Evolutionary conservation across 1,140 invertebrate species (phyloP).

Genomic region (Protaetia brevitarsis): DNA sequence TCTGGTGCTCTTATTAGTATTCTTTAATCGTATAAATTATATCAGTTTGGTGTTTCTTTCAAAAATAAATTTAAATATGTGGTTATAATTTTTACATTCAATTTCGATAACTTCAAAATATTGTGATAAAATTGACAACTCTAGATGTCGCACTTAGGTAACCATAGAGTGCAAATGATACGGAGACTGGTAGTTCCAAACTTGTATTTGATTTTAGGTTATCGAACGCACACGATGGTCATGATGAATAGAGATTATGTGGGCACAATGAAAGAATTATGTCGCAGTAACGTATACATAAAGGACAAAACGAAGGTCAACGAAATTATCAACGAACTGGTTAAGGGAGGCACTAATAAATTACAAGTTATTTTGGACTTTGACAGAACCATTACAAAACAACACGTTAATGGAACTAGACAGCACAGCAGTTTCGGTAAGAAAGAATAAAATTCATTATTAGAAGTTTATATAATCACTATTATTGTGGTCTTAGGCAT

Average conservation of each 20-base stretch:
- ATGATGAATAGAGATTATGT: constrained; percentile 33
- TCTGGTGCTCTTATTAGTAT: too few relatives aligned
- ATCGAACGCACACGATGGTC: not conserved
- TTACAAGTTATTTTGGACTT: constrained; percentile 86
- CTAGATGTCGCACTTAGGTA: not conserved
- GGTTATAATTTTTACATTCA: too few relatives aligned
- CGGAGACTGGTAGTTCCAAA: not conserved
- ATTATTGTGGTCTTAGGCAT: constrained; percentile 59
- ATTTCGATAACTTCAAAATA: too few relatives aligned
- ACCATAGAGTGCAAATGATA: not conserved
- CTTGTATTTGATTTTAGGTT: constrained; percentile 7
- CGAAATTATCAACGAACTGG: constrained; percentile 62
- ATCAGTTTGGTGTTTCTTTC: too few relatives aligned
- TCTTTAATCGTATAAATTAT: too few relatives aligned
- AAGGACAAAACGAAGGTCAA: constrained; percentile 59
- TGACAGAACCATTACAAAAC: constrained; percentile 76
- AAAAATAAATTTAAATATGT: too few relatives aligned
- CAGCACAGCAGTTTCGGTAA: constrained; percentile 71
- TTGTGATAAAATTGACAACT: too few relatives aligned
- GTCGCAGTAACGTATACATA: constrained; percentile 49
- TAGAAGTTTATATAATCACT: constrained; percentile 25
- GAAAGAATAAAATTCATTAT: constrained; percentile 12
- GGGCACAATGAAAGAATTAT: constrained; percentile 35
- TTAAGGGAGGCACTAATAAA: constrained; percentile 62
- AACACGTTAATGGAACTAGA: constrained; percentile 62